phyloP scores from a whole-genome alignment of 2,888 invertebrate genomes.

The Omphaloscelis lunosa region DNA sequence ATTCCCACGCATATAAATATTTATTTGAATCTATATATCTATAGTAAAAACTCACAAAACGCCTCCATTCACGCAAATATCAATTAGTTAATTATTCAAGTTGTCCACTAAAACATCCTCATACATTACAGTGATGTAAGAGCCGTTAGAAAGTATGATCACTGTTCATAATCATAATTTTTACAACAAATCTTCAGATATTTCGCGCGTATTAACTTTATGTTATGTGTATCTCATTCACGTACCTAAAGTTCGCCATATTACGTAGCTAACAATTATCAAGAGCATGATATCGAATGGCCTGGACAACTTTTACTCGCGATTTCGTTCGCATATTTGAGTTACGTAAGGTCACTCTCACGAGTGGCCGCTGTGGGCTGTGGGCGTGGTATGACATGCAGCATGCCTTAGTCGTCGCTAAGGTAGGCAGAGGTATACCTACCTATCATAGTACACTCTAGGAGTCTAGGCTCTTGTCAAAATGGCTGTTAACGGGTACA shows the following conservation, averaged over 20 bases:
- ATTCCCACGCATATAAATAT: constrained; percentile 15
- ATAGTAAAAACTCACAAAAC: background rate
- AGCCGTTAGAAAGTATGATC: constrained; percentile 14
- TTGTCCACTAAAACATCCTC: background rate
- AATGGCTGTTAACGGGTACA: background rate
- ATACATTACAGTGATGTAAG: background rate
- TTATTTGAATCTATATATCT: background rate
- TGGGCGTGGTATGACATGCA: background rate
- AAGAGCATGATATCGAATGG: background rate
- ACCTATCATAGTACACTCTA: too few species aligned
- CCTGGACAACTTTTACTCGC: constrained; percentile 35
- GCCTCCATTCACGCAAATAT: background rate
- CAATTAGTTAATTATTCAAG: background rate
- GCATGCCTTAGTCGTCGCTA: too few species aligned
- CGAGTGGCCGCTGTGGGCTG: background rate
- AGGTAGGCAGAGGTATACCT: background rate
- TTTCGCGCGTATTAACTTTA: constrained; percentile 8
- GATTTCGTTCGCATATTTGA: constrained; percentile 26
- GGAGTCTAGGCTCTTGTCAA: too few species aligned
- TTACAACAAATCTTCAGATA: background rate
- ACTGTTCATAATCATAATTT: constrained; percentile 13
- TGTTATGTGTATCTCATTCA: background rate
- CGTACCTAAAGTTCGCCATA: background rate
- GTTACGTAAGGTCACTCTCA: constrained; percentile 38
- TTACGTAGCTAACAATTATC: background rate